Evolutionary conservation across 2,797 vertebrate species (phyloP).

Genomic region (Hippocampus kuda): DNA sequence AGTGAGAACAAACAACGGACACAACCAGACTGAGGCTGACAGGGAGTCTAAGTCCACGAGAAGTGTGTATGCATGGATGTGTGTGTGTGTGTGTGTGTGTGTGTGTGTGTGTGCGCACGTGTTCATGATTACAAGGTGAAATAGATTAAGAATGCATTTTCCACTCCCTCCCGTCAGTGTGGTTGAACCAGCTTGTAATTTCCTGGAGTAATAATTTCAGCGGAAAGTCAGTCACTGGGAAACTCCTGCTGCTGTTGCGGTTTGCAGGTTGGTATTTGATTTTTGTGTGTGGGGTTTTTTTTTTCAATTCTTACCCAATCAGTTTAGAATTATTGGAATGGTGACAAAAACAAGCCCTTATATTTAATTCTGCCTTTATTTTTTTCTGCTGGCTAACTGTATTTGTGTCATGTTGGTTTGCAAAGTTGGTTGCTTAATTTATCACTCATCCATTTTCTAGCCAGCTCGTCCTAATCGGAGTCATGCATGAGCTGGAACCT

Average conservation of each 20-base stretch:
- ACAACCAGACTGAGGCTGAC: not conserved
- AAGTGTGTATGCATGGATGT: slow-evolving; percentile 11
- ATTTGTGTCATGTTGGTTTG: not conserved
- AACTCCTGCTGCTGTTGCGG: slow-evolving; percentile 20
- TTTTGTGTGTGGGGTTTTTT: not conserved
- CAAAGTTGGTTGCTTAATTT: not conserved
- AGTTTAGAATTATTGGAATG: not conserved
- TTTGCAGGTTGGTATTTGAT: not conserved
- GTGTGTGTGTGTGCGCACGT: slow-evolving; percentile 5
- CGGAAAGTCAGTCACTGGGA: slow-evolving; percentile 42
- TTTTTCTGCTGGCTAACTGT: too few relatives aligned
- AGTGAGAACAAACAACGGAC: not conserved
- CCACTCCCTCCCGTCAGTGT: slow-evolving; percentile 27
- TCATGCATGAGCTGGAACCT: not conserved
- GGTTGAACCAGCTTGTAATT: slow-evolving; percentile 28
- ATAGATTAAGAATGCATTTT: slow-evolving; percentile 16
- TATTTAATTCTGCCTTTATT: not conserved
- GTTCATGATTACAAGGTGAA: slow-evolving; percentile 9
- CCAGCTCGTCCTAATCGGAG: not conserved
- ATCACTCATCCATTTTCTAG: not conserved
- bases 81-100: slow-evolving; percentile 9
- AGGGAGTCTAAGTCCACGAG: not conserved
- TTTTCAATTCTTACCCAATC: not conserved
- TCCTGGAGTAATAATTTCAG: slow-evolving; percentile 40
- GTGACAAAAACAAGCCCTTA: not conserved